Evolutionary conservation across 2,888 invertebrate species (phyloP), one percentile per base, ranked within the genome.

Genomic region (Leptopilina drosophilae): DNA sequence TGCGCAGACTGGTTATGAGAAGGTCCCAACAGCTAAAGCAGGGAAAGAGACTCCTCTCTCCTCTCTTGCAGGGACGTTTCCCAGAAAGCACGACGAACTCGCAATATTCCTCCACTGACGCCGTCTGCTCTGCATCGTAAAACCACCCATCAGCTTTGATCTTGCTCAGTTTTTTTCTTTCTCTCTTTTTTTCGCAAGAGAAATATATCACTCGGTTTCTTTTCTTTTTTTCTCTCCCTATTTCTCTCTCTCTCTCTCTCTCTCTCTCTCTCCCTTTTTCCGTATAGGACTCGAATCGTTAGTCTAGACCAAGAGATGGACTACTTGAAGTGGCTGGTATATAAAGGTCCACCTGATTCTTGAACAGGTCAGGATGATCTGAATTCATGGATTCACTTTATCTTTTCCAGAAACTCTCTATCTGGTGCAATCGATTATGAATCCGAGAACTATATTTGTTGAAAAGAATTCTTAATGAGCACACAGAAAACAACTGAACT

Each of bases 41-140:
- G 79, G 75, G 78, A 73, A 56, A 76, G 81, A 77, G 76, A 33
- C 33, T 33, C 33, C 33, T 33, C 33, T 42, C 42, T 42, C 42
- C 42, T 75, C 66, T 56, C 77, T 76, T 78, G 11, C 49, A 12
- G 49, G 84, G 81, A 86, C 82, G 79, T 84, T 86, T 82, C 84
- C 69, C 53, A 86, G 87, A 87, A 87, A 87, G 86, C 85, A 85
- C 82, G 84, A 85, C 83, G 84, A 81, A 69, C 69, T 73, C 76
- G 64, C 77, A 66, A 78, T 77, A 65, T 76, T 62, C 64, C 59
- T 67, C 64, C 67, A 66, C 66, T 56, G 73, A 62, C 67, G 67
- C 77, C 62, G 46, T 76, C 65, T 75, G 64, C 62, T 77, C 65
- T 26, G 49, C 59, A 76, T 64, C 15, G 73, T 73, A 73, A 73